Evolutionary conservation across 1,140 invertebrate species (phyloP).

Genomic region (Drosophila melanogaster): Release_6_plus_ISO1_MT NT_037436.4:2874501-2875000

Average conservation of each 20-base stretch:
- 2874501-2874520: slow-evolving; percentile 44
- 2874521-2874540: slow-evolving; percentile 15
- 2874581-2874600: slow-evolving; percentile 57
- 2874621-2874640: slow-evolving; percentile 10
- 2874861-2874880: slow-evolving; percentile 52
- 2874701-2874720: not conserved
- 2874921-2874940: slow-evolving; percentile 6
- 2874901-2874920: slow-evolving; percentile 42
- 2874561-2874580: slow-evolving; percentile 35
- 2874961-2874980: slow-evolving; percentile 7
- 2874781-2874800: slow-evolving; percentile 34
- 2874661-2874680: not conserved
- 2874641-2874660: slow-evolving; percentile 1
- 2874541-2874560: slow-evolving; percentile 43
- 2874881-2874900: slow-evolving; percentile 28
- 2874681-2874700: too few relatives aligned
- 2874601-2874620: slow-evolving; percentile 53
- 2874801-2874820: slow-evolving; percentile 42
- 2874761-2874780: slow-evolving; percentile 10
- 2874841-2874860: slow-evolving; percentile 21
- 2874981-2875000: slow-evolving; percentile 20
- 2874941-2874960: slow-evolving; percentile 37
- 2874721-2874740: not conserved
- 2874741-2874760: not conserved
- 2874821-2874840: slow-evolving; percentile 24